phyloP scores from a whole-genome alignment of 2,797 vertebrate species.

The Acrocephalus scirpaceus region DNA sequence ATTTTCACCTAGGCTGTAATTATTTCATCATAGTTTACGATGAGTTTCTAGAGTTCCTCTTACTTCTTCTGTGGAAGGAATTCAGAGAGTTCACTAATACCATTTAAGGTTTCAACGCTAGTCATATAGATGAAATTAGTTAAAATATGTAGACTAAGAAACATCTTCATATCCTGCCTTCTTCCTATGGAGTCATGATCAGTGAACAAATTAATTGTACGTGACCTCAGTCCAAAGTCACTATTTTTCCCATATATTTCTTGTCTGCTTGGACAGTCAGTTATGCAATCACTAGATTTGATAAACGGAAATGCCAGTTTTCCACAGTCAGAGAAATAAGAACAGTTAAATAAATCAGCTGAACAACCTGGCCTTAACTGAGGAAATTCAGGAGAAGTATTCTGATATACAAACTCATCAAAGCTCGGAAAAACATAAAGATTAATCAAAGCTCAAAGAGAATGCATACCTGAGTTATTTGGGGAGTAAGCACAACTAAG shows the following conservation, averaged over 20 bases:
- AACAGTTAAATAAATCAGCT: neutral
- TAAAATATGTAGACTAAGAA: neutral
- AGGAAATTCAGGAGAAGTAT: neutral
- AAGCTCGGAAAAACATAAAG: neutral
- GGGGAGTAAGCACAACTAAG: neutral
- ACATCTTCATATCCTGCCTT: neutral
- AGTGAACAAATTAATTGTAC: neutral
- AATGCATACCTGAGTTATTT: neutral
- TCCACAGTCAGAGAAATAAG: neutral
- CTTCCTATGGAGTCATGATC: neutral
- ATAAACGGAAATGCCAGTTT: neutral
- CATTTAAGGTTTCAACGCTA: neutral
- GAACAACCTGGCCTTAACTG: neutral
- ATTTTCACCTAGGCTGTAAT: conserved; percentile 26
- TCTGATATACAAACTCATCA: neutral
- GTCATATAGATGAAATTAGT: neutral
- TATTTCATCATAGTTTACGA: neutral
- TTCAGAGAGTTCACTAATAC: neutral
- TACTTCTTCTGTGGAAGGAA: conserved; percentile 8
- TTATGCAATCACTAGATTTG: neutral
- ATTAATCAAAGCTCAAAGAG: neutral
- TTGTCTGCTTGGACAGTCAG: neutral
- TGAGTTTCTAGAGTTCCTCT: conserved; percentile 9
- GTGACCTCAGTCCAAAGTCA: neutral
- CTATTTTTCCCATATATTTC: neutral